Evolutionary conservation across 1,140 invertebrate genomes (phyloP).

Genomic region (Ectropis grisescens): DNA sequence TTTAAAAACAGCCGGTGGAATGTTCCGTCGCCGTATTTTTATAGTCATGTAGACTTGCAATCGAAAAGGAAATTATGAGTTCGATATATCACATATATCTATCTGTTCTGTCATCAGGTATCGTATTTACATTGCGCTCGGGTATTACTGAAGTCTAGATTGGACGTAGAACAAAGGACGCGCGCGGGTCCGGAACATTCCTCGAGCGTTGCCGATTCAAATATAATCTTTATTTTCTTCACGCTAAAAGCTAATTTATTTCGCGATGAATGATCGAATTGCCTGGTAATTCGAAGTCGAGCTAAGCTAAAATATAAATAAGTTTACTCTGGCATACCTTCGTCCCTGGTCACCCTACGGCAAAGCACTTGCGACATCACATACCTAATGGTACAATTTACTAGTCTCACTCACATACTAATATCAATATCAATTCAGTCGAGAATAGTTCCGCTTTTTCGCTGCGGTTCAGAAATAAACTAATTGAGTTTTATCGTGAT

Average conservation of each 20-base stretch:
- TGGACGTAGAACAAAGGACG: conserved; percentile 1
- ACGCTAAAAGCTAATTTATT: conserved; percentile 61
- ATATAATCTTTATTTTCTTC: conserved; percentile 63
- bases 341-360: conserved; percentile 33
- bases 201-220: conserved; percentile 42
- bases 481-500: no score
- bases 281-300: conserved; percentile 61
- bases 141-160: no score
- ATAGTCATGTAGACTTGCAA: conserved; percentile 49
- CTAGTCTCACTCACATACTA: conserved; percentile 52
- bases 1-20: conserved; percentile 27
- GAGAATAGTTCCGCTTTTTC: conserved; percentile 5
- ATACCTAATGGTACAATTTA: conserved; percentile 51
- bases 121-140: conserved; percentile 21
- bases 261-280: conserved; percentile 69
- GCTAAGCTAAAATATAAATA: conserved; percentile 63
- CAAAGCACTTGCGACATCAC: conserved; percentile 53
- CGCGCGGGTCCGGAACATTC: conserved; percentile 18
- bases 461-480: no score
- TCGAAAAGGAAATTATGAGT: conserved; percentile 18
- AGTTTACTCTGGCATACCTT: conserved; percentile 50
- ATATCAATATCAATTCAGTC: conserved; percentile 50
- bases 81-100: conserved; percentile 50
- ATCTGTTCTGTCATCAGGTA: conserved; percentile 24
- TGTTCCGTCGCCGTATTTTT: conserved; percentile 35